Conservation (phyloP, 2,797 vertebrate species). For the Oryzias sinensis region DNA sequence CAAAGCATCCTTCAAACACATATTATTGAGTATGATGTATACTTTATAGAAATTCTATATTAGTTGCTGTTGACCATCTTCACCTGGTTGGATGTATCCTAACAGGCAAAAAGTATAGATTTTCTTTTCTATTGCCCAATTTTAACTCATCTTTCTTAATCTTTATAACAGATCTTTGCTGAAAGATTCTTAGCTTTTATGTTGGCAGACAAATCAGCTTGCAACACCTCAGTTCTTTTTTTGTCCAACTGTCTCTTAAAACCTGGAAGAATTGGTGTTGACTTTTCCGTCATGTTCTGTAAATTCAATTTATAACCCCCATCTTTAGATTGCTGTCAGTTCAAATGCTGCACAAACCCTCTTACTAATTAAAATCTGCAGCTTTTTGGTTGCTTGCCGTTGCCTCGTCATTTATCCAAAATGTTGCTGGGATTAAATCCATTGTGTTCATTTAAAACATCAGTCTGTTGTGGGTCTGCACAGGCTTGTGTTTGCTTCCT, state of each 20-base stretch:
- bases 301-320: slow-evolving; percentile 11
- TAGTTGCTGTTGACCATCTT: neutral
- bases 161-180: slow-evolving; percentile 7
- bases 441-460: slow-evolving; percentile 22
- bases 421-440: slow-evolving; percentile 21
- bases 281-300: slow-evolving; percentile 14
- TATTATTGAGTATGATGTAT: neutral
- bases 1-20: neutral
- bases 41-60: neutral
- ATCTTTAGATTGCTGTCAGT: slow-evolving; percentile 4
- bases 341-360: slow-evolving; percentile 21
- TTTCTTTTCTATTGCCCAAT: slow-evolving; percentile 4
- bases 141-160: slow-evolving; percentile 1
- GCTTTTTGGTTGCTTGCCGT: slow-evolving; percentile 26
- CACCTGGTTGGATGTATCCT: slow-evolving; percentile 12
- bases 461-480: slow-evolving; percentile 4
- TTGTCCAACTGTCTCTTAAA: slow-evolving; percentile 5
- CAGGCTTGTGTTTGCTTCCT: slow-evolving; percentile 6
- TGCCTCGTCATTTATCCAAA: slow-evolving; percentile 32
- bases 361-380: slow-evolving; percentile 12
- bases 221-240: neutral
- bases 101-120: neutral
- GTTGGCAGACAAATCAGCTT: slow-evolving; percentile 7
- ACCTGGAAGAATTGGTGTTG: slow-evolving; percentile 3
- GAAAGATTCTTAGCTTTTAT: slow-evolving; percentile 4